Percentiles rank a stretch among this genome's conserved stretches.
These are phyloP conservation scores for Phaonia tiefii DNA, from an alignment of 2,888 invertebrate species.

Conservation along the genomic window DNA sequence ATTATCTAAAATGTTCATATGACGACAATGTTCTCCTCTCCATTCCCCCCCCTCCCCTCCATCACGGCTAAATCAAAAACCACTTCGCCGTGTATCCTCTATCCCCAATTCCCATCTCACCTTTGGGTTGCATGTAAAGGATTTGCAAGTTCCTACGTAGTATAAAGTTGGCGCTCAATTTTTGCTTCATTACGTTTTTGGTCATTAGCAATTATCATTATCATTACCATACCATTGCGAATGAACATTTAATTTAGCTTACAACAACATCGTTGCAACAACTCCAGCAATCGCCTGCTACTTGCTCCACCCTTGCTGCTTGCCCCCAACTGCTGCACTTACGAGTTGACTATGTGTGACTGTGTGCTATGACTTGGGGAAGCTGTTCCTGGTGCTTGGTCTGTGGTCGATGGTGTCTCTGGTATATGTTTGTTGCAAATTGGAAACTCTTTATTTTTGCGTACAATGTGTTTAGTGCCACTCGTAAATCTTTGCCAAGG, in stretches of 20 bases:
- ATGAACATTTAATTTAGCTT: slow-evolving; percentile 69
- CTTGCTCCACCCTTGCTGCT: not conserved
- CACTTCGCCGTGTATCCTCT: no score
- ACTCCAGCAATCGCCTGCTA: slow-evolving; percentile 31
- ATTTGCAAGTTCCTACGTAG: slow-evolving; percentile 20
- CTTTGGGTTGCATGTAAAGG: no score
- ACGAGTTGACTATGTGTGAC: no score
- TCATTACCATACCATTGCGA: slow-evolving; percentile 69
- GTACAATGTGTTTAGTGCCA: slow-evolving; percentile 52
- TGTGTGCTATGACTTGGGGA: not conserved
- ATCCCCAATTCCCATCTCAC: no score
- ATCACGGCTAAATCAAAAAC: no score
- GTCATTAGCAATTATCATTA: slow-evolving; percentile 72
- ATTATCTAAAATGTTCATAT: slow-evolving; percentile 70
- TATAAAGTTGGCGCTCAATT: slow-evolving; percentile 60
- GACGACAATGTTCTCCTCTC: slow-evolving; percentile 58
- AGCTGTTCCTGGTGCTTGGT: not conserved
- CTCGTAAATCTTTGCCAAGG: slow-evolving; percentile 65
- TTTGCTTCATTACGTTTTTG: slow-evolving; percentile 67
- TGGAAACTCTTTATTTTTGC: slow-evolving; percentile 54
- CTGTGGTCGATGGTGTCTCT: not conserved
- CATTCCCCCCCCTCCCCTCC: not conserved
- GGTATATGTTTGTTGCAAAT: slow-evolving; percentile 34
- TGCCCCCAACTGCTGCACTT: not conserved
- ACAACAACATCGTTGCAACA: slow-evolving; percentile 44